Evolutionary conservation across 2,113 vertebrate species (phyloP).

Genomic region (Acanthochromis polyacanthus): DNA sequence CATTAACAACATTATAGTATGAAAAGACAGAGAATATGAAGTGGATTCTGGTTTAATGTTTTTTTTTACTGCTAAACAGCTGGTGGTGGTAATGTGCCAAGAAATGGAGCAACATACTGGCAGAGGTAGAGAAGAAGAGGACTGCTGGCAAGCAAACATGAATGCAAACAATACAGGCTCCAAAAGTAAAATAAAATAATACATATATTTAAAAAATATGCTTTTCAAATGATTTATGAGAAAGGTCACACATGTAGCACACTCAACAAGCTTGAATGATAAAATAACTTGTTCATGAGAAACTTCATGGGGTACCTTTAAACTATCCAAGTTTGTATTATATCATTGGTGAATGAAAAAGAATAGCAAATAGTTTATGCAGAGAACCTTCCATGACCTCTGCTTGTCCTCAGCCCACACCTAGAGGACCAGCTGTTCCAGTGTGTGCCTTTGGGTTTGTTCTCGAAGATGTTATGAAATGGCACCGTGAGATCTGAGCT

Average conservation of each 20-base stretch:
- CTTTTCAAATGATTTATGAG: neutral
- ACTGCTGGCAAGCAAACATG: neutral
- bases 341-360: neutral
- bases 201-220: neutral
- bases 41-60: neutral
- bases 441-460: neutral
- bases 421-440: slow-evolving; percentile 4
- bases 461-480: slow-evolving; percentile 2
- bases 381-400: neutral
- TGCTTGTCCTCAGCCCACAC: neutral
- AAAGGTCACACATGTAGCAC: neutral
- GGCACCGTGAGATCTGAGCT: slow-evolving; percentile 23
- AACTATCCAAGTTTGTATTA: neutral
- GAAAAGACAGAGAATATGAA: no score
- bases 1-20: no score
- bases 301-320: neutral
- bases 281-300: neutral
- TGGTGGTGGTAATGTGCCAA: neutral
- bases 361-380: neutral
- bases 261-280: neutral
- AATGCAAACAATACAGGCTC: neutral
- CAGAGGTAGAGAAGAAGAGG: neutral
- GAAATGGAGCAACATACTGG: neutral
- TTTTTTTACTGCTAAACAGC: neutral
- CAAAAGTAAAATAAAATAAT: neutral